Percentiles rank a stretch among this genome's conserved stretches.
Conservation (phyloP, 2,797 vertebrate species). For the Margarornis squamiger region DNA sequence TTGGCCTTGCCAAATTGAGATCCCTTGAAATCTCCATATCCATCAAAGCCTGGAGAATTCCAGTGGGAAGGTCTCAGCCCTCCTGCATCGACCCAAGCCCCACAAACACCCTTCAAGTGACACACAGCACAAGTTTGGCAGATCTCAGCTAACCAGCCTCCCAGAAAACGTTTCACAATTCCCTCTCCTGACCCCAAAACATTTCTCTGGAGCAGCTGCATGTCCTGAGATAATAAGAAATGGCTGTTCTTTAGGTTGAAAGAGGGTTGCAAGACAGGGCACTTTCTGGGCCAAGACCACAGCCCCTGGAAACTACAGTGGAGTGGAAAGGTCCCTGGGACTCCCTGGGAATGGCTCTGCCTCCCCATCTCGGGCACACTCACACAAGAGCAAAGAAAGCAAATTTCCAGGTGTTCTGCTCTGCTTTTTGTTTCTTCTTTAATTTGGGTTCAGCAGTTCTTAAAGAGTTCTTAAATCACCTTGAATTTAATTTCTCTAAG, state of each 20-base stretch:
- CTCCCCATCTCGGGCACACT: rapidly evolving
- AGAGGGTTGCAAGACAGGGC: background rate
- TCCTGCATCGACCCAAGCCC: background rate
- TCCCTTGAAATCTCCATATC: background rate
- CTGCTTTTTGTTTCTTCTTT: background rate
- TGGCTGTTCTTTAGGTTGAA: background rate
- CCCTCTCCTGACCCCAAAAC: background rate
- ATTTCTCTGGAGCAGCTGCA: background rate
- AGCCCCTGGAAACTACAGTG: background rate
- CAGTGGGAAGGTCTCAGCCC: background rate
- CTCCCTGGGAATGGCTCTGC: rapidly evolving
- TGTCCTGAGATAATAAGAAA: background rate
- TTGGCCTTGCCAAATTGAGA: background rate
- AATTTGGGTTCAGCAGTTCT: background rate
- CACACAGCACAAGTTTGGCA: background rate
- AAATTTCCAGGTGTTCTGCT: background rate
- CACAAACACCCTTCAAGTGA: background rate
- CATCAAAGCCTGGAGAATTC: background rate
- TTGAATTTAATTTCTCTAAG: conserved; percentile 46
- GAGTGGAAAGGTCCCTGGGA: background rate
- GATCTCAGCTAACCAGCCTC: background rate
- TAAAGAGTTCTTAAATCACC: conserved; percentile 32
- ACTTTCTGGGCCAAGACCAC: background rate
- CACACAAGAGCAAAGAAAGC: background rate
- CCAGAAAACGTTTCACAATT: background rate